These are phyloP conservation scores for Drosophila kuntzei DNA, from an alignment of 2,888 invertebrate genomes.

Conservation along the genomic window DNA sequence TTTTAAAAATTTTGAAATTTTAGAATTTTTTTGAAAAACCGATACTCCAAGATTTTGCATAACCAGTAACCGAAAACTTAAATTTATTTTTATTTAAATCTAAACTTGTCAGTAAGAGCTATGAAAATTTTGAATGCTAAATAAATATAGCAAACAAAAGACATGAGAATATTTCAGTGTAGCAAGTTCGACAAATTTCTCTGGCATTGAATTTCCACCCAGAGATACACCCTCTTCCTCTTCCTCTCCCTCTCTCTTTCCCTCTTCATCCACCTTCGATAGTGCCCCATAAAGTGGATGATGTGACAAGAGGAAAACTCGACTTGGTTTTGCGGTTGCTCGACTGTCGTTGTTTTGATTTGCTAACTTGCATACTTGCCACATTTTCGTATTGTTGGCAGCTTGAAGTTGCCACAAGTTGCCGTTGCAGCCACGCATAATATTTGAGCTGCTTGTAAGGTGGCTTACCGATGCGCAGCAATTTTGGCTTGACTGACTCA, in stretches of 20 bases:
- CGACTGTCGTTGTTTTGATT: constrained; percentile 53
- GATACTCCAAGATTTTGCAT: no score
- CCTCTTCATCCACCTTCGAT: background rate
- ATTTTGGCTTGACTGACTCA: constrained; percentile 64
- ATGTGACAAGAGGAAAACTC: constrained; percentile 28
- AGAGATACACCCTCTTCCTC: background rate
- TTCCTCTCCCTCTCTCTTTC: background rate
- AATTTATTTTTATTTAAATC: background rate
- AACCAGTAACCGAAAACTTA: no score
- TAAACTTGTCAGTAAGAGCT: background rate
- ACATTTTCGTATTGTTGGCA: constrained; percentile 59
- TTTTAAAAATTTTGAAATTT: no score
- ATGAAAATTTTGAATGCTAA: constrained; percentile 1
- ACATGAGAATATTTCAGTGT: constrained; percentile 2
- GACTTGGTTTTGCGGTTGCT: constrained; percentile 39
- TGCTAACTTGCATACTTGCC: constrained; percentile 61
- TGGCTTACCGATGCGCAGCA: constrained; percentile 63
- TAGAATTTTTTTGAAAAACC: no score
- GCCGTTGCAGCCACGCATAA: constrained; percentile 41
- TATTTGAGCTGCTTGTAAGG: constrained; percentile 51
- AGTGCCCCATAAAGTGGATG: constrained; percentile 2
- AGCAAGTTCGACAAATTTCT: constrained; percentile 11
- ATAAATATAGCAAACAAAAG: constrained; percentile 6
- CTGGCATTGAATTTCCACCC: background rate
- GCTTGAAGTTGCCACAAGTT: constrained; percentile 51